Percentiles rank a stretch among this genome's conserved stretches.
phyloP scores from a whole-genome alignment of 2,113 vertebrate genomes.

The Strix uralensis region DNA sequence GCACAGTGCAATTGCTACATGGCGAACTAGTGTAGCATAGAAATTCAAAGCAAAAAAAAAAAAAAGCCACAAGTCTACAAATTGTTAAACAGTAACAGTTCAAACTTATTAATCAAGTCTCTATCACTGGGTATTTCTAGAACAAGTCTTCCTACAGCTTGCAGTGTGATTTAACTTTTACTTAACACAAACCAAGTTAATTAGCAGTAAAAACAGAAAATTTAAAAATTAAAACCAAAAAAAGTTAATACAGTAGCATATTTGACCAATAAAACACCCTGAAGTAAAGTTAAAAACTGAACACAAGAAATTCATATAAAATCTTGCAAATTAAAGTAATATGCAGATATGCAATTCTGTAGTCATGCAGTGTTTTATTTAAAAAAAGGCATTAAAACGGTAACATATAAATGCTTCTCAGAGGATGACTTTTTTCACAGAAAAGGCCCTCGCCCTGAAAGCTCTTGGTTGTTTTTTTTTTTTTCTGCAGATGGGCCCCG shows the following conservation, averaged over 20 bases:
- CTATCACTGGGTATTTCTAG: conserved; percentile 82
- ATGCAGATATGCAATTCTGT: conserved; percentile 71
- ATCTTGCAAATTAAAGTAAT: conserved; percentile 75
- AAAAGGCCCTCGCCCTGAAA: neutral
- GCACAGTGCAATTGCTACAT: conserved; percentile 99
- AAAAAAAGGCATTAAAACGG: conserved; percentile 75
- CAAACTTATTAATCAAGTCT: conserved; percentile 88
- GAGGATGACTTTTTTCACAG: conserved; percentile 38
- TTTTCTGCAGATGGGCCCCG: neutral
- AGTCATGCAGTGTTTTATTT: conserved; percentile 87
- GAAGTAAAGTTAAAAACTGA: conserved; percentile 82
- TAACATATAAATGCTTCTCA: conserved; percentile 53
- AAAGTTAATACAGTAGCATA: conserved; percentile 88
- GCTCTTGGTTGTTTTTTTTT: neutral
- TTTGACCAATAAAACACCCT: conserved; percentile 88
- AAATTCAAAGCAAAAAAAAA: conserved; percentile 83
- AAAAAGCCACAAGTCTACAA: conserved; percentile 89
- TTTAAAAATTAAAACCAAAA: conserved; percentile 75
- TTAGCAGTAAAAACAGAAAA: conserved; percentile 76
- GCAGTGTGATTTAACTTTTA: conserved; percentile 97
- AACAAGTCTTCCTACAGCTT: conserved; percentile 92
- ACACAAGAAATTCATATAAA: conserved; percentile 75
- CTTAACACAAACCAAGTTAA: conserved; percentile 81
- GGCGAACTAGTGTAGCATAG: conserved; percentile 99
- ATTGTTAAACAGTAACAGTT: conserved; percentile 92